These are phyloP conservation scores for Microtus pennsylvanicus DNA, from an alignment of 2,113 vertebrate genomes.

Conservation along the genomic window DNA sequence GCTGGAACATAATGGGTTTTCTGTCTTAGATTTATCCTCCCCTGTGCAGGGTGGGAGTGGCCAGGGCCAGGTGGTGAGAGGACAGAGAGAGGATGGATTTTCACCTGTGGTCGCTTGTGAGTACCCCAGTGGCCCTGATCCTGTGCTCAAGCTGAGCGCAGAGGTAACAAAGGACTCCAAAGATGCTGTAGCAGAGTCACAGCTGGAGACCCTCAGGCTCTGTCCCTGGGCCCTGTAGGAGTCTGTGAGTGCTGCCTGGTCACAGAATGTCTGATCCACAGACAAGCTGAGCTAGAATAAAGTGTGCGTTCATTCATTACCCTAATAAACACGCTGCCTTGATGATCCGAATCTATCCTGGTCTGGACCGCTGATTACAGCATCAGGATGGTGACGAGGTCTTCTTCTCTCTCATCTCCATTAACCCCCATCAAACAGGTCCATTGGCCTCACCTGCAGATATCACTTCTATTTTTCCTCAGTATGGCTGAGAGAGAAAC, in stretches of 20 bases:
- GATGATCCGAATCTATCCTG: rapidly evolving
- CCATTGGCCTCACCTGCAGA: background rate
- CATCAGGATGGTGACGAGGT: background rate
- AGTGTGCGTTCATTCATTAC: rapidly evolving
- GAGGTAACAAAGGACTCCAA: rapidly evolving
- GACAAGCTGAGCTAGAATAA: background rate
- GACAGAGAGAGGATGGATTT: no score
- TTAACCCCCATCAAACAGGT: background rate
- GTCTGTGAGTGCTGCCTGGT: background rate
- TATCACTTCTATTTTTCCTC: background rate
- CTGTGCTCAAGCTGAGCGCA: rapidly evolving
- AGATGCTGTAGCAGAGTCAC: background rate
- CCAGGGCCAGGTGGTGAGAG: background rate
- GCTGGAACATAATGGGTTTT: background rate
- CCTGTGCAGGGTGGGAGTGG: no score
- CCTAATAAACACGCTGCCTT: background rate
- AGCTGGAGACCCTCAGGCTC: background rate
- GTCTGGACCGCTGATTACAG: background rate
- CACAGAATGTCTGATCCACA: rapidly evolving
- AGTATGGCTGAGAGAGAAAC: background rate
- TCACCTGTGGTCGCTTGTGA: background rate
- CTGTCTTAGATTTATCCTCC: background rate
- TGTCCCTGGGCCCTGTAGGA: background rate
- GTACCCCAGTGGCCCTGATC: rapidly evolving
- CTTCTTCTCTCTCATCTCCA: background rate